Evolutionary conservation across 2,113 vertebrate species (phyloP), one percentile per base, ranked within the genome.

Genomic region (Acrocephalus arundinaceus): DNA sequence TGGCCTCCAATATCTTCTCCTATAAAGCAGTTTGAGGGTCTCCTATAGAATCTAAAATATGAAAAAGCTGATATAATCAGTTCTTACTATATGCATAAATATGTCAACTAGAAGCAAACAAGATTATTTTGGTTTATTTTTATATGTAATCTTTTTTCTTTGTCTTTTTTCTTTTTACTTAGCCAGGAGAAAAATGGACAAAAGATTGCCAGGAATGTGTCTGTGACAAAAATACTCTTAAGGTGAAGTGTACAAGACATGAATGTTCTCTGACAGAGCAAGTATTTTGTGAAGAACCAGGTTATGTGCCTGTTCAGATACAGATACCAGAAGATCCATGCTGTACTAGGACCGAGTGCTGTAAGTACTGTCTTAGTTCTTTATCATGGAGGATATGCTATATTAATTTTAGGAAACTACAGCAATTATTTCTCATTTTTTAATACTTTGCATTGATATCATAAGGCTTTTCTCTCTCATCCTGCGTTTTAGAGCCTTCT

Each of bases 141-240:
- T 22, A 13, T 17, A 18, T 35, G 41, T 48, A 17, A 4, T 28
- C n/a, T 52, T 49, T 85, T 24, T 13, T 10, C 7, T 37, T 84
- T 54, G 14, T 8, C 9, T 9, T 28, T 65, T 86, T 59, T 43
- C 2, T 48, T 79, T 79, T 35, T 31, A 21, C 72, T 37, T 78
- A 98, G 98, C 96, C 96, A 10, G 98, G 97, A 92, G 95, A 93
- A 87, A 89, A 77, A 8, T 82, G 98, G 97, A 71, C 18, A 46
- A 51, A 37, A 73, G 66, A 93, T 63, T 98, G 98, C 67, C 92
- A 73, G 43, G 89, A 98, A 48, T 98, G 98, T 77, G 74, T 89
- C 65, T 98, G 98, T 52, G 95, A 98, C 15, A 71, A 41, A 8
- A 13, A 67, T 41, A 93, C 96, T 2, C 91, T 90, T 78, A 15